Conservation (phyloP, 1,140 invertebrate species). For the Calycopis cecrops region DNA sequence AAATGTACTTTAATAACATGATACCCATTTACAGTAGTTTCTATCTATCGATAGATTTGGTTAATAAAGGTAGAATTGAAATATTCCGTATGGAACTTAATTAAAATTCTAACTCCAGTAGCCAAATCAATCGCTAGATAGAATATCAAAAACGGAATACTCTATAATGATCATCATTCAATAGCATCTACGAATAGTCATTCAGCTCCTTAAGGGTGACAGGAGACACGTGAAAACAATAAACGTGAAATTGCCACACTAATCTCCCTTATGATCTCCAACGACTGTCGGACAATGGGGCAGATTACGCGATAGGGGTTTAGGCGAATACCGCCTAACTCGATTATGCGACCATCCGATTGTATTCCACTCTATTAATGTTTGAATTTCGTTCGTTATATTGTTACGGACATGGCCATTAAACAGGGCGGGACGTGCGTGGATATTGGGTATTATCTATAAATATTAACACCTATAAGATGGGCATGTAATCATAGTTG, state of each 20-base stretch:
- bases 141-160: too few species aligned
- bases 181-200: background rate
- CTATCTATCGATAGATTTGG: too few species aligned
- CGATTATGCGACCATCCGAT: constrained; percentile 70
- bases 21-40: too few species aligned
- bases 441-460: constrained; percentile 26
- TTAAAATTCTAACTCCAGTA: too few species aligned
- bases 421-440: constrained; percentile 33
- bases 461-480: constrained; percentile 3
- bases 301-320: constrained; percentile 68
- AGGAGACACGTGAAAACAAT: constrained; percentile 69
- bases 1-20: too few species aligned
- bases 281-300: constrained; percentile 65
- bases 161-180: background rate
- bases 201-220: constrained; percentile 45
- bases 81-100: too few species aligned
- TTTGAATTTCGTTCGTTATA: constrained; percentile 73
- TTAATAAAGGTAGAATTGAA: too few species aligned
- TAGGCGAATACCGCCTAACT: constrained; percentile 69
- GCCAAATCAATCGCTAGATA: too few species aligned
- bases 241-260: constrained; percentile 70
- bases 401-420: constrained; percentile 46
- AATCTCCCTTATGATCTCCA: constrained; percentile 67
- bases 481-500: background rate
- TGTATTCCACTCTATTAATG: constrained; percentile 71